Base-by-base conservation (phyloP, 1,140 invertebrate genomes). In the Melitaea cinxia region DNA sequence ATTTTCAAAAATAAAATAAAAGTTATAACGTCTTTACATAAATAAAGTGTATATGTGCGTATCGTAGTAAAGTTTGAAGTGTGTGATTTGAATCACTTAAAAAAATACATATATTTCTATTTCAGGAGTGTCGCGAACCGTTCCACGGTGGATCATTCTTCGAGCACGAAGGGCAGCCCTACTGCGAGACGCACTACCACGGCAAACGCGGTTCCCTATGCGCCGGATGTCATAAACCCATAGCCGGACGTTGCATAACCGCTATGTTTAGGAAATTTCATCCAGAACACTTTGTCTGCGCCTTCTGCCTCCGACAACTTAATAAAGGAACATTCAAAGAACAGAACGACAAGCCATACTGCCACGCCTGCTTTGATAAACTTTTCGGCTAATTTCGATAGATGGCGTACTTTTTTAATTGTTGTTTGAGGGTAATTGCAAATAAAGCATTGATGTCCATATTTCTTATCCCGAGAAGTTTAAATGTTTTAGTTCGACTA, bases 261-360 rank as follows among this genome's bases (percentile, higher is more conserved):
- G 98, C 98, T 56, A 99, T 99, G 98, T 99, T 98, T 89, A 94
- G 97, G 53, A 99, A 99, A 91, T 99, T 99, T 92, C 98, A 99
- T 91, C 98, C 98, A 0, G 98, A 99, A 90, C 98, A 99, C 91
- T 99, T 99, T 85, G 97, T 99, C 0, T 99, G 98, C 91, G 98
- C 98, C 1, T 99, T 99, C 91, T 99, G 99, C 80, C 91, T 99
- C 65, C 97, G 98, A 80, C 98, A 99, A 88, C 92, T 99, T 56
- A 99, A 99, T 91, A 99, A 99, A 86, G 94, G 98, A 69, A 99
- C 98, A 0, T 99, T 99, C 91, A 99, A 99, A 85, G 97, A 99
- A 88, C 96, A 98, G 82, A 98, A 98, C 80, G 98, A 99, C 79
- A 99, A 99, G 85, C 98, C 98, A 0, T 99, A 99, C 91, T 99